Evolutionary conservation across 2,113 vertebrate species (phyloP).

Genomic region (Elaphurus davidianus): DNA sequence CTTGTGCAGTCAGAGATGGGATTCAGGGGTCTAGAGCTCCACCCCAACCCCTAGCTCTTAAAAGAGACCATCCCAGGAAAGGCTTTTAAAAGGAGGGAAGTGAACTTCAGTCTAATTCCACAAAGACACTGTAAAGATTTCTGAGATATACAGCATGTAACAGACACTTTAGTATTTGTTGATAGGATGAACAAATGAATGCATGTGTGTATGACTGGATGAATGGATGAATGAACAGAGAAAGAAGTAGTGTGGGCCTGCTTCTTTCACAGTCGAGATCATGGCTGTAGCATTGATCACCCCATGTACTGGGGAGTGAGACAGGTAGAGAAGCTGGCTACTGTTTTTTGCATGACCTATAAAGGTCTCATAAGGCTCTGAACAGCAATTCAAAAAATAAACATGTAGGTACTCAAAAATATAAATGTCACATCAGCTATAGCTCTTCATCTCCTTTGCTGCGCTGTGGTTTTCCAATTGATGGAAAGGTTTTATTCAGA

Average conservation of each 20-base stretch:
- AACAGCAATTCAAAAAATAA: constrained; percentile 63
- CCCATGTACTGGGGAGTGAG: background rate
- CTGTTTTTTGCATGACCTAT: constrained; percentile 29
- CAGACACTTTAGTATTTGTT: background rate
- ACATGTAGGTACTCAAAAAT: constrained; percentile 55
- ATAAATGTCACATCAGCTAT: constrained; percentile 32
- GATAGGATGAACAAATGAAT: background rate
- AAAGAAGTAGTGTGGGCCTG: background rate
- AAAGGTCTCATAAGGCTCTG: constrained; percentile 36
- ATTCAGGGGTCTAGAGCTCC: background rate
- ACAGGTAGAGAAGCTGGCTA: background rate
- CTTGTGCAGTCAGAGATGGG: background rate
- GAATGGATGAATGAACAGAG: background rate
- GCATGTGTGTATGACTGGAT: background rate
- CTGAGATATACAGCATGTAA: background rate
- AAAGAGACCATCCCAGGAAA: background rate
- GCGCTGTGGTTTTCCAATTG: background rate
- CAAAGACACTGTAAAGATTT: background rate
- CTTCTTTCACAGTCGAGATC: background rate
- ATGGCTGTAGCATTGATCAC: background rate
- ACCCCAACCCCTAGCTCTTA: background rate
- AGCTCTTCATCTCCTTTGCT: background rate
- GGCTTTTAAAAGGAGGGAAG: background rate
- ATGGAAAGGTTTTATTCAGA: constrained; percentile 68
- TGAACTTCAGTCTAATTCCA: background rate